Conservation (phyloP, 1,140 invertebrate genomes). For the Leptonema lineaticorne region DNA sequence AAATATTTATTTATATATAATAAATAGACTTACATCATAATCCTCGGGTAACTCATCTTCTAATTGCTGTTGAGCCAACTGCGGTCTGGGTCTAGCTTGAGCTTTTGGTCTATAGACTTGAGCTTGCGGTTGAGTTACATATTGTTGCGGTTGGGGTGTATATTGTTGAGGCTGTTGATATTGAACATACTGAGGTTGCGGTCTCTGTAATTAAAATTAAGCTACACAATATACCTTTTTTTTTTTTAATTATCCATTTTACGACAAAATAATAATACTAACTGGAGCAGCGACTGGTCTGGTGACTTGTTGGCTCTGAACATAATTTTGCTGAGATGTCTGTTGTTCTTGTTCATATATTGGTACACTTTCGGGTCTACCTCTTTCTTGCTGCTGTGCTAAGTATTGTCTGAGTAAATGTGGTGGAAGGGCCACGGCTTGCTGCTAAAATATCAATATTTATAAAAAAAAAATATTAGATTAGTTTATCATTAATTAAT, state of each 20-base stretch:
- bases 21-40: slow-evolving; percentile 54
- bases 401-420: slow-evolving; percentile 54
- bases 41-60: slow-evolving; percentile 50
- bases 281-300: background rate
- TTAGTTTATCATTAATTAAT: slow-evolving; percentile 10
- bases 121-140: slow-evolving; percentile 41
- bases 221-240: background rate
- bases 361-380: slow-evolving; percentile 21
- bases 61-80: slow-evolving; percentile 44
- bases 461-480: slow-evolving; percentile 21
- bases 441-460: slow-evolving; percentile 32
- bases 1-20: too few relatives aligned
- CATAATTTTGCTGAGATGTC: slow-evolving; percentile 41
- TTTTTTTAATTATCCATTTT: too few relatives aligned
- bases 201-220: slow-evolving; percentile 37
- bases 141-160: slow-evolving; percentile 41
- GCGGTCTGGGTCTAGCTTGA: slow-evolving; percentile 40
- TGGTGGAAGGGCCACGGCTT: slow-evolving; percentile 50
- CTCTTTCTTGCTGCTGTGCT: slow-evolving; percentile 44
- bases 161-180: slow-evolving; percentile 34
- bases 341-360: slow-evolving; percentile 43
- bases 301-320: background rate
- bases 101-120: slow-evolving; percentile 45
- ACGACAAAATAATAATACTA: background rate
- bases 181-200: slow-evolving; percentile 25